Evolutionary conservation across 2,113 vertebrate species (phyloP), one percentile per base, ranked within the genome.

Genomic region (Cololabis saira): DNA sequence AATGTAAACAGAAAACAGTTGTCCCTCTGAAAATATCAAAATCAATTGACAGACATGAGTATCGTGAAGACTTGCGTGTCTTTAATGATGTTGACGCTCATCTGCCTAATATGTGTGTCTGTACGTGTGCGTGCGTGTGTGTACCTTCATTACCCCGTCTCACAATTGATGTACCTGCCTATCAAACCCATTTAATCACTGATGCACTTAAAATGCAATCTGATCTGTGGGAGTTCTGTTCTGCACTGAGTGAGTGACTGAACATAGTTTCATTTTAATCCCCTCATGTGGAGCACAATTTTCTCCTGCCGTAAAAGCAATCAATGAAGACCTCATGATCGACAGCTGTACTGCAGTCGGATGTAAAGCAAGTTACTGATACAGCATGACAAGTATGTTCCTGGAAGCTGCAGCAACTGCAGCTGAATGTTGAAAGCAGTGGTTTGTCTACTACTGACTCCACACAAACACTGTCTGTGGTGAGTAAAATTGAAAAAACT

Each of bases 171-270:
- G 15, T 2, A 45, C 30, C 65, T 57, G 53, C 52, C 51, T 30
- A 61, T 74, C 66, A 70, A 60, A 40, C 30, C 40, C 27, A 22
- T 59, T 40, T 74, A 55, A 62, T 74, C 55, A 61, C n/a, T 8
- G 58, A 51, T 30, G 50, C 53, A 49, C 4, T 2, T 59, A 37
- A 49, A 62, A 49, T 17, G 15, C 21, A 64, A 21, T 63, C 61
- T 43, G 10, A 30, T 64, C 54, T 42, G 57, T 67, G 56, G 59
- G 67, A 33, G 1, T 12, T 44, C 24, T 19, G 63, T 67, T 75
- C 55, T 5, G n/a, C 42, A 0, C 37, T 1, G 41, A 13, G n/a
- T 11, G 11, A 52, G 37, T 4, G 43, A 44, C 49, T 49, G 24
- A 59, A 68, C 76, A 72, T 9, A 12, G 30, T 64, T 51, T 61